Evolutionary conservation across 2,113 vertebrate genomes (phyloP), one percentile per base, ranked within the genome.

Genomic region (Lophochroa leadbeateri): DNA sequence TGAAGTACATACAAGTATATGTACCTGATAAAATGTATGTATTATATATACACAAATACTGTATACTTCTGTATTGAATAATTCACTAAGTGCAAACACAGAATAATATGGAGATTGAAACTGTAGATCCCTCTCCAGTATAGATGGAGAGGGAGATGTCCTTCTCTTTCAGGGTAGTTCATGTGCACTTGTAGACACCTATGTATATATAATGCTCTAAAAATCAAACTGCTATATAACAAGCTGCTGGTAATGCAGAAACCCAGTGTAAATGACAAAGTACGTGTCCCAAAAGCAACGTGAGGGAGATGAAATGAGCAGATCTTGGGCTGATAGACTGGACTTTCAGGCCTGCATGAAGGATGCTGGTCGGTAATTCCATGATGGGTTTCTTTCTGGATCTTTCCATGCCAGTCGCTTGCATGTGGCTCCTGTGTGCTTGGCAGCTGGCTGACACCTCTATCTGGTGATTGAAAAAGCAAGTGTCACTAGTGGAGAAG

Each of bases 151-250:
- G 28, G 63, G 61, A 69, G 65, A 28, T 10, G 57, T 33, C 1
- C 43, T 77, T 64, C 44, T 47, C 24, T 52, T 60, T n/a, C 61
- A 39, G 2, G 35, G n/a, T 68, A 35, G 78, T 47, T 91, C 23
- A 39, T 31, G 82, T 94, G 92, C 95, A 90, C 96, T 97, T 61
- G 71, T 86, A 94, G 90, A 93, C 76, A 55, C 29, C 2, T 80
- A 35, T 43, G 33, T 92, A 78, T 92, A 81, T 74, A 58, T 53
- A 39, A 70, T 77, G 89, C 88, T 90, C 24, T 65, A 55, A 74
- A 33, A 23, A 15, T 17, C 43, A 49, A 86, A 52, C 39, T 65
- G 81, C 87, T 90, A 7, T 27, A 7, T 87, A 44, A 50, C 71
- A 69, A 29, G 43, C 74, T 49, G 19, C 44, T 89, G 84, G 27